Base-by-base conservation (phyloP, 2,113 vertebrate species). In the Pyrgilauda ruficollis region DNA sequence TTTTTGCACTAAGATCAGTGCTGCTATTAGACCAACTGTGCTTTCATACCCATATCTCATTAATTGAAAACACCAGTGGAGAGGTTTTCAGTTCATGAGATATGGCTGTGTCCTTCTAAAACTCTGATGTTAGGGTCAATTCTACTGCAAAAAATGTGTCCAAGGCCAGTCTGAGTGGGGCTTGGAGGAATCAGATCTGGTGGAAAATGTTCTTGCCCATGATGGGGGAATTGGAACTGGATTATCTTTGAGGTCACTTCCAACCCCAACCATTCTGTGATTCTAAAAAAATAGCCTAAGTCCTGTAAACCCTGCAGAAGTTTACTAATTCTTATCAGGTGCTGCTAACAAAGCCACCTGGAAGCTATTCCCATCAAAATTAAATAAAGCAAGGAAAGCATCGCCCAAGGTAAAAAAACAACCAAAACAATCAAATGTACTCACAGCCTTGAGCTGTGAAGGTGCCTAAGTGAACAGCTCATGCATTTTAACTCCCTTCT, bases 401-500 rank as follows among this genome's bases (percentile, higher is more conserved):
- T 39, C 49, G 11, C 49, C 56, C 10, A 70, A 72, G 31, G 8
- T 80, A 27, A 70, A 53, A 50, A 37, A 49, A 37, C 35, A 28
- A 7, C 9, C 7, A 58, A 35, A 50, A 10, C 6, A 89, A 85
- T 94, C 73, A 66, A 84, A 27, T 87, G 61, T 79, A 53, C 70
- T 95, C 6, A 1, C 58, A 87, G 81, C 86, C 86, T 74, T 64
- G 61, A 93, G 84, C 93, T 93, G 78, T 87, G 81, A 94, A 90
- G 90, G 72, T 92, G 85, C 91, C 75, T 92, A 84, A 95, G 59
- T 80, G 84, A 95, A 88, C 55, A 83, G 63, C 66, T 96, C 80
- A 64, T 87, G 85, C 80, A 94, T 55, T 92, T 94, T 89, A 89
- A 90, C 87, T 97, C 76, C 75, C 80, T 81, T 93, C 82, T 96